Percentiles rank a stretch among this genome's conserved stretches.
Conservation (phyloP, 2,797 vertebrate species). For the Syngnathus rostellatus region DNA sequence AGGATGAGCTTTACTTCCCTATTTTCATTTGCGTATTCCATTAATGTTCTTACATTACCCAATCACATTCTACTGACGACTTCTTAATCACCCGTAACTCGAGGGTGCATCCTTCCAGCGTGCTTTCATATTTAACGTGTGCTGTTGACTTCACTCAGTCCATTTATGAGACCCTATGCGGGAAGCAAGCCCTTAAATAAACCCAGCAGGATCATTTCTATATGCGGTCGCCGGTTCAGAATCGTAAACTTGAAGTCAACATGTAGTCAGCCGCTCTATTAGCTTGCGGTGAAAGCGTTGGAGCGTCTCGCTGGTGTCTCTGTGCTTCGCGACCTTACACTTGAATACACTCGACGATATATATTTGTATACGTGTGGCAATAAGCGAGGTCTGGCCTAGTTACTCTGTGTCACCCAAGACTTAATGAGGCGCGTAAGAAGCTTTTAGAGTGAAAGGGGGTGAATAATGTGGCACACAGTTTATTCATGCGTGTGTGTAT, state of each 20-base stretch:
- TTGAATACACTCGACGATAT: constrained; percentile 9
- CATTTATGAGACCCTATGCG: neutral
- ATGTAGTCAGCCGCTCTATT: neutral
- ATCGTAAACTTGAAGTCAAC: neutral
- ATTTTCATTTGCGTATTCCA: constrained; percentile 55
- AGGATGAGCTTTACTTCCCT: constrained; percentile 71
- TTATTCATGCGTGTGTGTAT: constrained; percentile 44
- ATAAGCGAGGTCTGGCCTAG: constrained; percentile 49
- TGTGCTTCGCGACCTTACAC: constrained; percentile 5
- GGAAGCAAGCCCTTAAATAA: neutral
- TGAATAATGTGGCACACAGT: constrained; percentile 57
- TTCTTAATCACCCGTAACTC: constrained; percentile 4
- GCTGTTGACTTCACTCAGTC: neutral
- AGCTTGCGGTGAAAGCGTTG: neutral
- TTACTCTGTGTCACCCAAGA: constrained; percentile 67
- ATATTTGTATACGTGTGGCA: constrained; percentile 19
- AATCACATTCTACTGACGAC: constrained; percentile 21
- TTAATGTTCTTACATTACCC: constrained; percentile 16
- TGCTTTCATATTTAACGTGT: neutral
- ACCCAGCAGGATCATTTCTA: neutral
- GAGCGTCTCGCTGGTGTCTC: constrained; percentile 15
- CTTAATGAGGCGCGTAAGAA: constrained; percentile 71
- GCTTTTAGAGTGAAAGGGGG: constrained; percentile 71
- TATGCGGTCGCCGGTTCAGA: neutral
- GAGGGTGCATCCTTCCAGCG: neutral